Evolutionary conservation across 2,888 invertebrate species (phyloP).

Genomic region (Monoplex corrugatus): DNA sequence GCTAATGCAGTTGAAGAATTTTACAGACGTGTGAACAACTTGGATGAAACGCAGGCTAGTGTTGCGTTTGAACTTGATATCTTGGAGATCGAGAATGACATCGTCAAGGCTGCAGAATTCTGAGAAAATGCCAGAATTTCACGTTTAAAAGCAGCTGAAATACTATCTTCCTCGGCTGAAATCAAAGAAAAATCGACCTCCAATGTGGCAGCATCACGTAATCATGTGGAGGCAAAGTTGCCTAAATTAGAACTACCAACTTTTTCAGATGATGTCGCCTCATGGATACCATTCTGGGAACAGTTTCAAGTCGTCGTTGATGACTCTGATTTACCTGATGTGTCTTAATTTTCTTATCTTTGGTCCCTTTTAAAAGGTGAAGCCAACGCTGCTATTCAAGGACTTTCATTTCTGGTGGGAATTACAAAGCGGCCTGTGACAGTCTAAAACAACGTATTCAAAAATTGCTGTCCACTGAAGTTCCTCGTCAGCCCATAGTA

Average conservation of each 20-base stretch:
- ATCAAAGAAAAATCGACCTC: neutral
- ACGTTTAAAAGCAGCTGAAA: neutral
- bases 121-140: neutral
- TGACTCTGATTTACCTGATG: neutral
- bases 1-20: no score
- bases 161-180: no score
- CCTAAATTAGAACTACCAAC: no score
- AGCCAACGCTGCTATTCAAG: neutral
- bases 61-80: neutral
- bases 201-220: neutral
- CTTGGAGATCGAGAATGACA: neutral
- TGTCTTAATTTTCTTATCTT: neutral
- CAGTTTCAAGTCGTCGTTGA: neutral
- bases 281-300: neutral
- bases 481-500: neutral
- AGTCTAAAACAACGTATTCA: neutral
- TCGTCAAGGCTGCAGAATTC: neutral
- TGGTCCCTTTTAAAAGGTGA: neutral
- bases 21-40: no score
- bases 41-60: neutral
- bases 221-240: neutral
- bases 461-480: neutral
- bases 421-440: neutral
- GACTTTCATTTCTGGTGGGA: neutral
- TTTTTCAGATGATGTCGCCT: no score